phyloP scores from a whole-genome alignment of 2,888 invertebrate species.

The Drosophila nr. perissopoda region DNA sequence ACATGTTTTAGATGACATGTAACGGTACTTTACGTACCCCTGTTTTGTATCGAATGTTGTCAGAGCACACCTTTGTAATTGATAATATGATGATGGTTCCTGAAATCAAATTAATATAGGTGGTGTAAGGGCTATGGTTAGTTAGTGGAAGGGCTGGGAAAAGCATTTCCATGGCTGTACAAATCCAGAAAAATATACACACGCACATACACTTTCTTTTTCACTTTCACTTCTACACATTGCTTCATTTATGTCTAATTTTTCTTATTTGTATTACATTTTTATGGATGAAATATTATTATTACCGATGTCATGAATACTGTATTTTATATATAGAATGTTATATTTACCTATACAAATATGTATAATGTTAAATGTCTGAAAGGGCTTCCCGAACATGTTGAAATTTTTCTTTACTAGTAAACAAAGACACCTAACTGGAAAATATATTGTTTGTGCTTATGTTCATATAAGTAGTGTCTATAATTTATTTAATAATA shows the following conservation, averaged over 20 bases:
- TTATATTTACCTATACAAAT: conserved; percentile 6
- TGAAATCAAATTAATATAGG: neutral
- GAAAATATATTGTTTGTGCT: neutral
- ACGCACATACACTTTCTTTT: conserved; percentile 3
- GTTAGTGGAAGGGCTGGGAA: neutral
- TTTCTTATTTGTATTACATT: neutral
- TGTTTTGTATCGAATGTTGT: conserved; percentile 5
- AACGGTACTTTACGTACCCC: neutral
- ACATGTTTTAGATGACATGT: neutral
- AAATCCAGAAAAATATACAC: neutral
- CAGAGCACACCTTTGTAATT: conserved; percentile 8
- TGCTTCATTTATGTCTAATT: neutral
- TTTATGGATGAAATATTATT: neutral
- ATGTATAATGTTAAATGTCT: conserved; percentile 7
- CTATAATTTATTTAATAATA: neutral
- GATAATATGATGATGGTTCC: conserved; percentile 4
- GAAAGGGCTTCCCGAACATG: conserved; percentile 6
- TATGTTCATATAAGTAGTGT: too few relatives aligned
- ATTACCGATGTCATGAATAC: neutral
- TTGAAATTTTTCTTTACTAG: neutral
- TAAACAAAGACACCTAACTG: neutral
- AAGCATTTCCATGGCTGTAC: neutral
- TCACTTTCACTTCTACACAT: conserved; percentile 5
- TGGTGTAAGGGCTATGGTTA: neutral
- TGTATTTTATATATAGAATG: neutral